Base-by-base conservation (phyloP, 1,140 invertebrate species). In the Centruroides sculpturatus region DNA sequence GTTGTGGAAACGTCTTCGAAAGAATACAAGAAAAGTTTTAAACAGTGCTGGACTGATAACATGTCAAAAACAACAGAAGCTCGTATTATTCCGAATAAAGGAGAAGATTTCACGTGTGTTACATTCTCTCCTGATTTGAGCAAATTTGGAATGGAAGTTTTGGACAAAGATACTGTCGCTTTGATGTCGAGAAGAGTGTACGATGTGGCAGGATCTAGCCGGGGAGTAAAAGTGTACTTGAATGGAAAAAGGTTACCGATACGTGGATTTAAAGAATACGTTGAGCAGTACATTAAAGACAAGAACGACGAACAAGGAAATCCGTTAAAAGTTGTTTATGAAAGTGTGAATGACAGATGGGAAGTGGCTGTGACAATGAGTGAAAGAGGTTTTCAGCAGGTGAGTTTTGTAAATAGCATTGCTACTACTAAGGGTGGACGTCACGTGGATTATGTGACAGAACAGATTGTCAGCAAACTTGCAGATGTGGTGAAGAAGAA, bases 381-480 rank as follows among this genome's bases (percentile, higher is more conserved):
- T 51, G 86, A 91, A 63, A 82, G 82, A 64, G 91, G 90, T 5
- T 99, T 98, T 73, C 92, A 98, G 73, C 95, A 99, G 79, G 87
- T 98, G 67, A 98, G 94, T 34, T 99, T 99, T 77, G 96, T 98
- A 7, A 99, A 99, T 75, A 97, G 92, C 65, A 99, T 99, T 71
- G 93, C 95, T 13, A 99, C 97, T 0, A 94, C 89, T 9, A 98
- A 98, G 83, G 97, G 96, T 67, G 97, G 96, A n/a, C 82, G 92
- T 55, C 97, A 99, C 75, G 91, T 99, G 23, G 96, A 99, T 73
- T 85, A 98, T 72, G 83, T 99, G 3, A 78, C 85, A 3, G 95
- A 99, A 70, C 81, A 85, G 71, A 81, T 99, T 59, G 74, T 80
- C 0, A 90, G 90, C 69, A 88, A 92, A 71, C 75, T 98, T 11